Percentiles rank a stretch among this genome's conserved stretches.
These are phyloP conservation scores for Tetramorium parvispinum DNA, from an alignment of 1,140 invertebrate genomes.

Conservation along the genomic window DNA sequence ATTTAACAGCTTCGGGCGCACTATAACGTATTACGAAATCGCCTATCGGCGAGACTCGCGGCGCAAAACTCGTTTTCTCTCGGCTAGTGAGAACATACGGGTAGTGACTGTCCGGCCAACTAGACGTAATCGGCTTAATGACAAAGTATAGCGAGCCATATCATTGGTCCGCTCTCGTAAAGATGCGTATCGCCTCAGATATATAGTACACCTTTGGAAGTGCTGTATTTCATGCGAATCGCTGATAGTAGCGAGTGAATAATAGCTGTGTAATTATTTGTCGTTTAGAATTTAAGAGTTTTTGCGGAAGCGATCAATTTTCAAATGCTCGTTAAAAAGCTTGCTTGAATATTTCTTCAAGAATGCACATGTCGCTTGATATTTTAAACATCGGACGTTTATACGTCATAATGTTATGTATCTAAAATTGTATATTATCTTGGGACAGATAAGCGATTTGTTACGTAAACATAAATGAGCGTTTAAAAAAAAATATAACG, in stretches of 20 bases:
- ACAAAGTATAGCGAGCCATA: slow-evolving; percentile 49
- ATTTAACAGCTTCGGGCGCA: slow-evolving; percentile 26
- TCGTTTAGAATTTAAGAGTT: neutral
- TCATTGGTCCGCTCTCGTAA: slow-evolving; percentile 3
- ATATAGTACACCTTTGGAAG: neutral
- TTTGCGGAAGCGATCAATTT: neutral
- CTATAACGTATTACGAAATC: slow-evolving; percentile 40
- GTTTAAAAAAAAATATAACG: neutral
- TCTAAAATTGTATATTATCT: slow-evolving; percentile 20
- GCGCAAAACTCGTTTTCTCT: slow-evolving; percentile 15
- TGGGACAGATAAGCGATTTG: neutral
- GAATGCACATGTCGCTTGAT: neutral
- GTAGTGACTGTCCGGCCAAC: neutral
- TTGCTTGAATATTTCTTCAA: neutral
- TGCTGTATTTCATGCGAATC: neutral
- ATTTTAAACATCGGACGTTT: neutral
- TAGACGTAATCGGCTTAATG: slow-evolving; percentile 52
- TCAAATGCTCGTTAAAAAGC: neutral
- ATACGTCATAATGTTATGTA: neutral
- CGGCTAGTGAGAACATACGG: slow-evolving; percentile 28
- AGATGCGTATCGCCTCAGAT: neutral
- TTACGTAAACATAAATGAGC: neutral
- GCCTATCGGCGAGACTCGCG: slow-evolving; percentile 35
- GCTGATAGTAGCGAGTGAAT: neutral
- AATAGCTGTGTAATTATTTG: neutral